phyloP scores from a whole-genome alignment of 1,140 invertebrate species.

The Hypothenemus hampei region DNA sequence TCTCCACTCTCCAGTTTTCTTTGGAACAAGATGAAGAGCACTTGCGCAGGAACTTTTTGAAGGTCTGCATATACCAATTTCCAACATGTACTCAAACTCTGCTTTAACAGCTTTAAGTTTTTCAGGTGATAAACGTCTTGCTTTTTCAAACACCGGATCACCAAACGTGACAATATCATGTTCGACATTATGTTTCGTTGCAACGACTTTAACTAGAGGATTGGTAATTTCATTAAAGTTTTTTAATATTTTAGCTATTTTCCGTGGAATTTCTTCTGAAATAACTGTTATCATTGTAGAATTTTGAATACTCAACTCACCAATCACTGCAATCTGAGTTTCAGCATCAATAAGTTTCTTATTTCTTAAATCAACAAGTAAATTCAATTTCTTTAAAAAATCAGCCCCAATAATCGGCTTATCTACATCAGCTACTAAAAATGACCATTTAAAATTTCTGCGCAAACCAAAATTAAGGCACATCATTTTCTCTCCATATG shows the following conservation, averaged over 20 bases:
- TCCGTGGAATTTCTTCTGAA: neutral
- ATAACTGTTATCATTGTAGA: neutral
- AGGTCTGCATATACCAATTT: neutral
- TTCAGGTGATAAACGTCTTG: neutral
- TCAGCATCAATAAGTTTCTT: constrained; percentile 35
- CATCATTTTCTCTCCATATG: neutral
- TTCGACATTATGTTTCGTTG: too few relatives aligned
- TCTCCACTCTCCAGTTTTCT: neutral
- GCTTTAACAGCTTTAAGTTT: neutral
- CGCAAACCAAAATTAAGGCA: neutral
- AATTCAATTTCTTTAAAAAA: constrained; percentile 39
- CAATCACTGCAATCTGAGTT: neutral
- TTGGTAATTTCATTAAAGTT: neutral
- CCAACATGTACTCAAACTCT: neutral
- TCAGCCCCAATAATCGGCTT: constrained; percentile 45
- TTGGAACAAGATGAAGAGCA: neutral
- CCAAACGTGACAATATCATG: too few relatives aligned
- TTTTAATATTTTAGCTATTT: neutral
- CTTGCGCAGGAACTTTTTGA: neutral
- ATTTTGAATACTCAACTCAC: neutral
- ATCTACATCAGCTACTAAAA: constrained; percentile 42
- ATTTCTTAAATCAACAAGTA: constrained; percentile 40
- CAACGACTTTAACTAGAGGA: neutral
- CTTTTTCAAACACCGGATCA: neutral
- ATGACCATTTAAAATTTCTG: constrained; percentile 40